Evolutionary conservation across 2,113 vertebrate genomes (phyloP).

Genomic region (Sakesphorus luctuosus): DNA sequence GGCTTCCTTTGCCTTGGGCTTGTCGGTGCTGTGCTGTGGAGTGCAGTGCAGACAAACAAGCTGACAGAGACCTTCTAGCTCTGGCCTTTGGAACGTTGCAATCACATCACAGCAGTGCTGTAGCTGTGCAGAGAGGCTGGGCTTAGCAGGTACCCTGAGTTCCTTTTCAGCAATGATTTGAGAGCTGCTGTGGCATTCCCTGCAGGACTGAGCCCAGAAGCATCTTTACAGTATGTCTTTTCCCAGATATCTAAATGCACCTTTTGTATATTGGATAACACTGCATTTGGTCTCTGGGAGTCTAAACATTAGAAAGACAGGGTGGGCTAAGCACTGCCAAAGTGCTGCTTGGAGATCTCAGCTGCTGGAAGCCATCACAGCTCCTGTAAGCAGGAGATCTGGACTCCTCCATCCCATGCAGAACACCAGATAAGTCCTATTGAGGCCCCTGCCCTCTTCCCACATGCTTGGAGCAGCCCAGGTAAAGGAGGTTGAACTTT

Average conservation of each 20-base stretch:
- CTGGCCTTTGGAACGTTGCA: background rate
- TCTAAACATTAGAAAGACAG: background rate
- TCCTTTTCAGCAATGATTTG: background rate
- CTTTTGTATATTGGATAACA: background rate
- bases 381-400: background rate
- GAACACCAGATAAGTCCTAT: background rate
- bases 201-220: background rate
- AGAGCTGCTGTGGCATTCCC: background rate
- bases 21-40: background rate
- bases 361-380: background rate
- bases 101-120: fast-evolving
- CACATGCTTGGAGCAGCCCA: background rate
- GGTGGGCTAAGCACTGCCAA: background rate
- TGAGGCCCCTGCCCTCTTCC: background rate
- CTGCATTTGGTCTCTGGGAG: background rate
- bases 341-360: background rate
- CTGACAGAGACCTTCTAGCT: background rate
- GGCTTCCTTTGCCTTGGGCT: background rate
- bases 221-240: background rate
- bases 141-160: background rate
- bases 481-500: background rate
- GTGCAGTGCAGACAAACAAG: background rate
- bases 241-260: background rate
- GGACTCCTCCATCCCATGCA: background rate
- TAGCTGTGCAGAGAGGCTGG: background rate